Conservation (phyloP, 2,113 vertebrate species). For the Sprattus sprattus region DNA sequence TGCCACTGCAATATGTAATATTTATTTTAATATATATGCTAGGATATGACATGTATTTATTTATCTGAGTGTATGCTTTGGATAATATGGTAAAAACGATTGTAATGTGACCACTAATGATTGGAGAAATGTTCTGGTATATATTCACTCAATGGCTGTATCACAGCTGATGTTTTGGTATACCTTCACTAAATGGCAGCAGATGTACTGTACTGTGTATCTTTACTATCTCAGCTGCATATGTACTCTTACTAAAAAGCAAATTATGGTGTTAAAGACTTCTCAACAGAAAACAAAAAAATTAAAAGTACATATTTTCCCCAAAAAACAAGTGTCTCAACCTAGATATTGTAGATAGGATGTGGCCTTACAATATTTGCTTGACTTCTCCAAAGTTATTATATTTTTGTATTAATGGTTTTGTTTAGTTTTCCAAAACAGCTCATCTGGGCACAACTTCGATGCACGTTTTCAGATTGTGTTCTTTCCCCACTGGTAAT, state of each 20-base stretch:
- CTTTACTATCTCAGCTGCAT: no score
- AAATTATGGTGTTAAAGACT: no score
- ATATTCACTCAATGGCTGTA: no score
- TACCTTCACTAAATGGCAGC: no score
- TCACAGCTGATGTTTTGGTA: background rate
- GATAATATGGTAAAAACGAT: background rate
- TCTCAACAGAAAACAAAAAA: no score
- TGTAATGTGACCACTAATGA: background rate
- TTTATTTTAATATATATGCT: slow-evolving; percentile 8
- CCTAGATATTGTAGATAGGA: no score
- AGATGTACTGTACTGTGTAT: no score
- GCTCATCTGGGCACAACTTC: background rate
- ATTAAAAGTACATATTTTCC: no score
- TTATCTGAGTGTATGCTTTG: background rate
- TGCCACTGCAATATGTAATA: background rate
- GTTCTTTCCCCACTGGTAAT: background rate
- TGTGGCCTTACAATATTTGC: no score
- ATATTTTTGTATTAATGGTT: background rate
- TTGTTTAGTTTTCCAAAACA: background rate
- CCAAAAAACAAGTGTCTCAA: no score
- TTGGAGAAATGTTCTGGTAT: background rate
- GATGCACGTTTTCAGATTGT: background rate
- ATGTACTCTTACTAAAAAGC: no score
- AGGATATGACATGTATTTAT: slow-evolving; percentile 19
- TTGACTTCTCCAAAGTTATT: background rate